Base-by-base conservation (phyloP, 2,113 vertebrate genomes). In the Psilopogon haemacephalus region DNA sequence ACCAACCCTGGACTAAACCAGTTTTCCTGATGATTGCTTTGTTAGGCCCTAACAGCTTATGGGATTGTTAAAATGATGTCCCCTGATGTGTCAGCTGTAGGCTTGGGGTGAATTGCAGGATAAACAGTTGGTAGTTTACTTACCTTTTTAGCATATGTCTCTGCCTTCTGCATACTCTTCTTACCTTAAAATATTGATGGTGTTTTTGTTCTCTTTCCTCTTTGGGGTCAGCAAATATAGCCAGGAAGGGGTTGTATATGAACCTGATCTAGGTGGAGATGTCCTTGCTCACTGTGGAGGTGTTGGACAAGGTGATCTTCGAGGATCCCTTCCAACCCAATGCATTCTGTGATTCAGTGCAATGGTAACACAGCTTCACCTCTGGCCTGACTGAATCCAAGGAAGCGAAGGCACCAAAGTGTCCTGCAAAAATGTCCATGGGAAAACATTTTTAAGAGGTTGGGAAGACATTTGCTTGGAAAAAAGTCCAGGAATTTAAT, bases 21-120 rank as follows among this genome's bases (percentile, higher is more conserved):
- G 82, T 93, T 95, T 48, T 76, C 50, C 84, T 89, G 42, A 85
- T 40, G 46, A 35, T 63, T 37, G 85, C 74, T 85, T 87, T 87
- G 54, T 79, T 69, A 24, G 40, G 58, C 83, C 73, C 59, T 60
- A 55, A 44, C 80, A 83, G 5, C 15, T 86, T 35, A 6, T 33
- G 28, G 27, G 37, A 4, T 48, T 81, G 77, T 55, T 73, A 23
- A 33, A 69, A 35, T 67, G 54, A 38, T 84, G 80, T 80, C 50
- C 1, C 1, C 63, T 89, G 68, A 44, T 83, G 72, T 44, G 76
- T 84, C 86, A 91, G 91, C 94, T 84, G 33, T 63, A 71, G 80
- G 78, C 90, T 86, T 2, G 2, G 85, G 77, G 62, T 60, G 73
- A 78, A 52, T n/a, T 27, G 35, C 40, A 40, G 79, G 67, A 46